Base-by-base conservation (phyloP, 2,113 vertebrate genomes). In the Bungarus multicinctus region DNA sequence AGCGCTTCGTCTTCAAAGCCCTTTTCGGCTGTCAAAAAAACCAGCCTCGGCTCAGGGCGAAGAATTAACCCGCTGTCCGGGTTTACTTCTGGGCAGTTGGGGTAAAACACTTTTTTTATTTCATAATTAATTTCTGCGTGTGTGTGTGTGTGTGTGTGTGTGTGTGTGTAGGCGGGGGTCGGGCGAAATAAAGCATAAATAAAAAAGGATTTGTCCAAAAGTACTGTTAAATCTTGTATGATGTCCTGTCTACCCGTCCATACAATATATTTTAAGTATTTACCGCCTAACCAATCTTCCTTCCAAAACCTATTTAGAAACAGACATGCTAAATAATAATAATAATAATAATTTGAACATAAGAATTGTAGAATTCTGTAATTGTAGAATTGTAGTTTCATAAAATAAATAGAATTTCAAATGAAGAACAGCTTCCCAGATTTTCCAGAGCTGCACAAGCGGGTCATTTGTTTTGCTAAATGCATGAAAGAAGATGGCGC, bases 381-480 rank as follows among this genome's bases (percentile, higher is more conserved):
- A 25, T 25, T 57, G 55, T 57, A 58, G 57, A 58, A 58, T 81
- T 81, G 34, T 81, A 81, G 34, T 18, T 22, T 81, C 74, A 1
- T 81, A 22, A 81, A 81, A 43, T 43, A 43, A 81, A 43, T 43
- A 22, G 7, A 81, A 81, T 43, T 74, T 14, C 12, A 16, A 74
- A 74, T n/a, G 64, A 74, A 74, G 14, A 34, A 16, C 64, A 22
- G 47, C 5, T 74, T 96, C 93, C 87, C 50, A 2, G 45, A 23
- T 60, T 47, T 9, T 54, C 92, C 47, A 54, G 27, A 0, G 0
- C 14, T 25, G 39, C 20, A 0, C 52, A n/a, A 6, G 20, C 50
- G 90, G 8, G 23, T 23, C 14, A 2, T 25, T 53, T 11, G 0
- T 57, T 85, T 52, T n/a, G 0, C 0, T 45, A 14, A 93, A 90